Conservation (phyloP, 2,888 invertebrate genomes). For the Baccha elongata region DNA sequence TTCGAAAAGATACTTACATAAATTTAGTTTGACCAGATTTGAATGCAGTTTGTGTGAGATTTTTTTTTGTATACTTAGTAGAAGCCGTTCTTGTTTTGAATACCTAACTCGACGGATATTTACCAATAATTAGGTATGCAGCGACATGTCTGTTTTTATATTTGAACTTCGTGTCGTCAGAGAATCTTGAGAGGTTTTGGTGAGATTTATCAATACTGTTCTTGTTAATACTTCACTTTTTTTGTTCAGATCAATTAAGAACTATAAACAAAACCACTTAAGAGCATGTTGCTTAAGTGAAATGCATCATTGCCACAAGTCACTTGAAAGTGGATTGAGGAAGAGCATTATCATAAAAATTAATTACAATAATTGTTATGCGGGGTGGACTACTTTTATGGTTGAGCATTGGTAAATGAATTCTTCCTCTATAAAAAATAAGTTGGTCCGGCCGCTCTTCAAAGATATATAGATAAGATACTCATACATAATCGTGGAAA, state of each 20-base stretch:
- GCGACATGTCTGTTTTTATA: slow-evolving; percentile 27
- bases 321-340: slow-evolving; percentile 49
- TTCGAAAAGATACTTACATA: background rate
- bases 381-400: slow-evolving; percentile 24
- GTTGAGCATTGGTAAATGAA: slow-evolving; percentile 21
- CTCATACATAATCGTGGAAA: too few relatives aligned
- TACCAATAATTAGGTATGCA: slow-evolving; percentile 40
- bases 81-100: background rate
- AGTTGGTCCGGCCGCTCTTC: too few relatives aligned
- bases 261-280: slow-evolving; percentile 34
- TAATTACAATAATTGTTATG: slow-evolving; percentile 48
- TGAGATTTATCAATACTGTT: background rate
- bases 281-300: slow-evolving; percentile 29
- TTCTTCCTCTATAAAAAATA: slow-evolving; percentile 27
- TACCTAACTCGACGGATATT: slow-evolving; percentile 32
- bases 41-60: background rate
- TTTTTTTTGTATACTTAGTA: background rate
- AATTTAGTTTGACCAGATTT: background rate
- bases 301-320: slow-evolving; percentile 45
- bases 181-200: slow-evolving; percentile 4
- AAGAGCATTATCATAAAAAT: slow-evolving; percentile 43
- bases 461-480: too few relatives aligned
- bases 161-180: slow-evolving; percentile 29
- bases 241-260: slow-evolving; percentile 24
- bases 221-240: background rate